These are phyloP conservation scores for Anthopleura sola DNA, from an alignment of 64 coral and sea anemone genomes.

Conservation along the genomic window DNA sequence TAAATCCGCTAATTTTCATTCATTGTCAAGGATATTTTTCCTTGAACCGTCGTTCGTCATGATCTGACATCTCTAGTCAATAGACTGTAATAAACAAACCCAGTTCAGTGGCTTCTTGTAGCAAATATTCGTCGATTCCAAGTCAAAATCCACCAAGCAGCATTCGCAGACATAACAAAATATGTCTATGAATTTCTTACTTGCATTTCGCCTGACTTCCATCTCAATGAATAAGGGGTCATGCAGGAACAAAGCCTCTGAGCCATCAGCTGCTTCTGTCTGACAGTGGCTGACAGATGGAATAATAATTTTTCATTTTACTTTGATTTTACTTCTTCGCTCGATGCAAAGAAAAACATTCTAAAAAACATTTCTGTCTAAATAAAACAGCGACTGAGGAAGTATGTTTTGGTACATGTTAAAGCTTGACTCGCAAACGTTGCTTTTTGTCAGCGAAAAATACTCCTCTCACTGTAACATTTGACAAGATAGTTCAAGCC, in stretches of 20 bases:
- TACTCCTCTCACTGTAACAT: background rate
- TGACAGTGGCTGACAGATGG: background rate
- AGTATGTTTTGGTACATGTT: background rate
- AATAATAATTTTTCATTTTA: background rate
- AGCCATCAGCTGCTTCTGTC: background rate
- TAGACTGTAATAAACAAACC: too few species aligned
- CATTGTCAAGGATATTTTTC: too few species aligned
- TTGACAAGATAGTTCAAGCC: conserved; percentile 42
- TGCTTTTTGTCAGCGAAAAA: background rate
- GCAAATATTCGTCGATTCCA: background rate
- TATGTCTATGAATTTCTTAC: background rate
- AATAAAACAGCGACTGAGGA: too few species aligned
- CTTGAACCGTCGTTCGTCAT: too few species aligned
- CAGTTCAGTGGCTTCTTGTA: too few species aligned
- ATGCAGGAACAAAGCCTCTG: background rate
- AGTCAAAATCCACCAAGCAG: background rate
- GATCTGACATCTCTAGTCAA: too few species aligned
- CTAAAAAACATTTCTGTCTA: too few species aligned
- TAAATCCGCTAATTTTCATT: too few species aligned
- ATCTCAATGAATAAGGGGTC: background rate
- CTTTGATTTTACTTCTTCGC: background rate
- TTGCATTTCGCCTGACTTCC: background rate
- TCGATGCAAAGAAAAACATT: background rate
- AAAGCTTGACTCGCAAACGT: background rate
- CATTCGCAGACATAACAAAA: background rate